Base-by-base conservation (phyloP, 2,113 vertebrate species). In the Loxodonta africana region DNA sequence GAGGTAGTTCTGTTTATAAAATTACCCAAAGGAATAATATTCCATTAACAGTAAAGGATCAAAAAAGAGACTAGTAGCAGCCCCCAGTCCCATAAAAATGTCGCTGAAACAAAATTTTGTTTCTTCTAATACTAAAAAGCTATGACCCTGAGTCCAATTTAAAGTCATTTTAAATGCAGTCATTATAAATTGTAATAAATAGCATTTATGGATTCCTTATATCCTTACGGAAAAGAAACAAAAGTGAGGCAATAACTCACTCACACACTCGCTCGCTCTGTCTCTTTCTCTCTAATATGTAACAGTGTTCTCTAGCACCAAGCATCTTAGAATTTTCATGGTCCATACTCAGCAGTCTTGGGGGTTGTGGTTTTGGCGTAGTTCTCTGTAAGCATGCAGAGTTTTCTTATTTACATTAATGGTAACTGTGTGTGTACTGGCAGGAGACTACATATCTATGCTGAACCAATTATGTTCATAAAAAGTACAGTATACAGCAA, bases 401-500 rank as follows among this genome's bases (percentile, higher is more conserved):
- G 67, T 88, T 96, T 93, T 60, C 80, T 77, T 84, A 78, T 94
- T 95, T 91, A 88, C 44, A 17, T 92, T 60, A 94, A 65, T 21
- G 1, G 94, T 84, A 53, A 88, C 87, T 53, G 37, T 60, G 69
- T 60, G 9, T 44, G 8, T 76, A 44, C 76, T 96, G 90, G 95
- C 97, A 48, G 74, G 93, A 94, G 78, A 81, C 69, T 76, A 37
- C 82, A 6, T 83, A 78, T 89, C 94, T 94, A 92, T 91, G 44
- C 91, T 17, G 86, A 90, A 93, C 37, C 86, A 94, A 76, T 93
- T 91, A 91, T 78, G 51, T 89, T 96, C 89, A 73, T 91, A 91
- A 95, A 97, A 97, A 87, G 80, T 95, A 65, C 74, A 30, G 88
- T 89, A 86, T n/a, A 80, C 85, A 96, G 93, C 89, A 96, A 97